Evolutionary conservation across 30 jellyfish, hydroid and myxozoan genomes (phyloP), one percentile per base, ranked within the genome.

Genomic region (Clytia hemisphaerica): DNA sequence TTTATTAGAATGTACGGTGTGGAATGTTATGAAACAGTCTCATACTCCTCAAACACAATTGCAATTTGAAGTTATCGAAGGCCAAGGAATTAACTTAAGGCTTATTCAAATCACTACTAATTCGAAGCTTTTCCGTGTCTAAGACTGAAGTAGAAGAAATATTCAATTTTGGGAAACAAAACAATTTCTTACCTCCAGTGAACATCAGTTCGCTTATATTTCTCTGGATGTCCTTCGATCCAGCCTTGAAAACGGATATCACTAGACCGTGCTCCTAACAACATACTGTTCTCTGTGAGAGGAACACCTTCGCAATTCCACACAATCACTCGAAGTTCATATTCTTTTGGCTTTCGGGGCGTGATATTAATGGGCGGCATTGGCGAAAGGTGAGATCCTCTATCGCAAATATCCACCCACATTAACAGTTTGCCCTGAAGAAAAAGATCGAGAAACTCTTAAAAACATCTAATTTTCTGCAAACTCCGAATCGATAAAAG

Each of bases 351-450:
- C 36, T 83, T 77, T 19, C 85, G 76, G 36, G 73, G 76, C 14
- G 90, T 46, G 46, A 92, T 92, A 76, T 92, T 94, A 15, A 92
- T 85, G 12, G 95, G 92, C 1, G 93, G 92, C 30, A 81, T 83
- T 18, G 84, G 84, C 1, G 85, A 78, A 1, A 78, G 19, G 0
- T 82, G 75, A 6, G 83, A 82, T 40, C 67, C 89, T 61, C 62
- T 70, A 6, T 93, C 90, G 55, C 80, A 88, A 59, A 88, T 75
- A 54, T 88, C 97, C 18, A 81, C 85, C 97, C 97, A 88, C 88
- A 80, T 73, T 48, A 82, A 71, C 19, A 88, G 63, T 32, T 78
- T 45, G 4, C 97, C 97, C 94, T 86, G 32, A 18, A 46, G 40
- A 31, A 57, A 15, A 25, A 3, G 22, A 34, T 14, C 1, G 35